Evolutionary conservation across 2,113 vertebrate species (phyloP).

Genomic region (Ptilorrhoa leucosticta): DNA sequence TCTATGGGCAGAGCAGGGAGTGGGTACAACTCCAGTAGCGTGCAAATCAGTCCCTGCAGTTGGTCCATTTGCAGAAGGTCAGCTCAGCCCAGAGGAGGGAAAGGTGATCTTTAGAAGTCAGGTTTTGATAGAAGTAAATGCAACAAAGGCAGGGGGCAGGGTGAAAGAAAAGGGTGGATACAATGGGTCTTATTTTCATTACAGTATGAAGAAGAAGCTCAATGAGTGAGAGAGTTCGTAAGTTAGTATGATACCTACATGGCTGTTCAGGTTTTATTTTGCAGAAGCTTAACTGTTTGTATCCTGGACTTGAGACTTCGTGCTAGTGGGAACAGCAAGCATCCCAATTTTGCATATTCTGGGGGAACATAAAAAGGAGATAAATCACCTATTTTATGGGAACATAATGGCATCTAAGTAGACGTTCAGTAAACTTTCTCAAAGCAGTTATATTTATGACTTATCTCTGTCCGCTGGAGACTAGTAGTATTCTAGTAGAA

Average conservation of each 20-base stretch:
- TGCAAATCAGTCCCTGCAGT: fast-evolving
- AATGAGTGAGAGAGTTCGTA: not conserved
- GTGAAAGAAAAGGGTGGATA: not conserved
- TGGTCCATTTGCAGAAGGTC: not conserved
- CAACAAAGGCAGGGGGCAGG: fast-evolving
- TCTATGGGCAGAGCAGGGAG: not conserved
- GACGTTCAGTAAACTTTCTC: not conserved
- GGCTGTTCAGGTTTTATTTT: not conserved
- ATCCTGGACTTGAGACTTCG: not conserved
- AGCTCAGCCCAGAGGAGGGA: not conserved
- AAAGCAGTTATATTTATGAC: not conserved
- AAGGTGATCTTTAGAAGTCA: not conserved
- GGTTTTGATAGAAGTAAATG: not conserved
- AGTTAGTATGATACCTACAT: not conserved
- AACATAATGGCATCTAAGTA: not conserved
- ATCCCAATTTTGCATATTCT: not conserved
- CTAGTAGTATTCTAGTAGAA: not conserved
- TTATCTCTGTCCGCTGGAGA: not conserved
- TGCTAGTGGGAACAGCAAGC: not conserved
- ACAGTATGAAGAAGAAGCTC: not conserved
- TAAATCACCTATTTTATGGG: not conserved
- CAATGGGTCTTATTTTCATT: not conserved
- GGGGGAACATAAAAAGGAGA: not conserved
- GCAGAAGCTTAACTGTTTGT: not conserved
- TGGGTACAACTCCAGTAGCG: not conserved